A percentile compares a stretch with the other conserved stretches of the same genome.
Evolutionary conservation across 1,140 invertebrate genomes (phyloP).

Genomic region (Calliopsis andreniformis): DNA sequence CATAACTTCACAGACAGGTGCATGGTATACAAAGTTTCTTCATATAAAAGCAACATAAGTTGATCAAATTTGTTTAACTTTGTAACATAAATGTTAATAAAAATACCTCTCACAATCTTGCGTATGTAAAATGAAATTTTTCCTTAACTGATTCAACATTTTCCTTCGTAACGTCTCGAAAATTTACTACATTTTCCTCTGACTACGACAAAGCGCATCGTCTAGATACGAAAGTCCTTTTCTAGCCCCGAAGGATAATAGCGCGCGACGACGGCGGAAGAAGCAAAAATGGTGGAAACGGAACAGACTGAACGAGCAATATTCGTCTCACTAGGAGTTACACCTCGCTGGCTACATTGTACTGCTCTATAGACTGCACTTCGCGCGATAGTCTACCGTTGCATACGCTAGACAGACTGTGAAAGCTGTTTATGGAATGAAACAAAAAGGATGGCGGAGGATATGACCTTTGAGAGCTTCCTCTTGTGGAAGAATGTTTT

Average conservation of each 20-base stretch:
- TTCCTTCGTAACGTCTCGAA: not conserved
- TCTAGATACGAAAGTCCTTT: not conserved
- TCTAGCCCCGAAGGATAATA: slow-evolving; percentile 31
- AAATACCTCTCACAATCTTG: too few relatives aligned
- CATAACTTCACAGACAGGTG: too few relatives aligned
- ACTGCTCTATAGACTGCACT: slow-evolving; percentile 46
- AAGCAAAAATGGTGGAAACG: slow-evolving; percentile 29
- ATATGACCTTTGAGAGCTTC: not conserved
- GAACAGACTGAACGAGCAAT: slow-evolving; percentile 53
- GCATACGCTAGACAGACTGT: slow-evolving; percentile 49
- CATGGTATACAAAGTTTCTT: too few relatives aligned
- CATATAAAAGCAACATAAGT: not conserved
- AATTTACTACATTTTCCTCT: not conserved
- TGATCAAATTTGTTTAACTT: too few relatives aligned
- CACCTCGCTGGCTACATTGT: slow-evolving; percentile 68
- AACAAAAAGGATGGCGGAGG: slow-evolving; percentile 18
- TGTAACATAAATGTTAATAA: too few relatives aligned
- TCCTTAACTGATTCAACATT: not conserved
- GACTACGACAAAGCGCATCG: not conserved
- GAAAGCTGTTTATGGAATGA: slow-evolving; percentile 68
- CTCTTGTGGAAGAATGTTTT: not conserved
- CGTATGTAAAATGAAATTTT: too few relatives aligned
- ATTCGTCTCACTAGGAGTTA: slow-evolving; percentile 63
- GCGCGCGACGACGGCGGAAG: not conserved
- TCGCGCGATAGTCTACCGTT: slow-evolving; percentile 30